Evolutionary conservation across 2,888 invertebrate genomes (phyloP).

Genomic region (Mesopsocus fuscifrons): DNA sequence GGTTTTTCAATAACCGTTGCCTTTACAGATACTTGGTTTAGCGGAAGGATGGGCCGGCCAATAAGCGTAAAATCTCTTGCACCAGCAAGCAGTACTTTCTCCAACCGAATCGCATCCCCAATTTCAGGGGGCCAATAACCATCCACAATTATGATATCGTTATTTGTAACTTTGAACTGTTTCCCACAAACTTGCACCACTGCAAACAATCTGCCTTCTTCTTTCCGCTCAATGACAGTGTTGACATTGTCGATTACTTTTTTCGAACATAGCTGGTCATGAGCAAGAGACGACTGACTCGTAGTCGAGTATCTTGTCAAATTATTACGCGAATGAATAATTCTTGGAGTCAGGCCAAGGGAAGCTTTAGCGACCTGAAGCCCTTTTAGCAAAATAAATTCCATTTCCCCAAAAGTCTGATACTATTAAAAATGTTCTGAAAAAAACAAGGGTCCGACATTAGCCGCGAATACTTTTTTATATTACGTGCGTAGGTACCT

Average conservation of each 20-base stretch:
- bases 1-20: constrained; percentile 35
- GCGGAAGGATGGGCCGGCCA: constrained; percentile 58
- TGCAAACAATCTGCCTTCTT: constrained; percentile 52
- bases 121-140: constrained; percentile 67
- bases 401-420: too few species aligned
- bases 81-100: constrained; percentile 65
- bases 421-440: too few species aligned
- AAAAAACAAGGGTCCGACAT: too few species aligned
- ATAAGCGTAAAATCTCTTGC: constrained; percentile 61
- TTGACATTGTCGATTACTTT: constrained; percentile 43
- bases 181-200: constrained; percentile 62
- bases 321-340: too few species aligned
- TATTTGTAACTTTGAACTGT: constrained; percentile 68
- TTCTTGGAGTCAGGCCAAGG: too few species aligned
- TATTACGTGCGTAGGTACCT: too few species aligned
- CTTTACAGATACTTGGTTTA: constrained; percentile 49
- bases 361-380: too few species aligned
- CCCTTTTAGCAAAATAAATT: too few species aligned
- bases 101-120: constrained; percentile 59
- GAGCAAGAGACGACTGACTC: too few species aligned
- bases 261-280: too few species aligned
- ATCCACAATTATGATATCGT: constrained; percentile 66
- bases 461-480: too few species aligned
- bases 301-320: too few species aligned
- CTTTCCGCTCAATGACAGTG: constrained; percentile 32